Conservation (phyloP, 2,797 vertebrate genomes). For the Arremon aurantiirostris region DNA sequence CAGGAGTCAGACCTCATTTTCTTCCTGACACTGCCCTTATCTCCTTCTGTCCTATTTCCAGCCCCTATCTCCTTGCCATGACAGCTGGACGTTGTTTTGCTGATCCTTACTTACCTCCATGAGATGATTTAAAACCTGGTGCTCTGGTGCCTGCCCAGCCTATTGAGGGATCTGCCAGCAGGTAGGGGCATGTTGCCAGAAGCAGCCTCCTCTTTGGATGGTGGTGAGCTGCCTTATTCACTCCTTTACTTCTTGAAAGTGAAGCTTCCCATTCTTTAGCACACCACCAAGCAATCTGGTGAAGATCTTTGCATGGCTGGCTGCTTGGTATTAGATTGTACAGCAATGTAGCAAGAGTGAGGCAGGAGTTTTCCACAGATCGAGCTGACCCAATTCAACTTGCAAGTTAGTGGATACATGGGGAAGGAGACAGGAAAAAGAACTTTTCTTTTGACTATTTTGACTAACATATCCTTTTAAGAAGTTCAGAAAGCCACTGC, state of each 20-base stretch:
- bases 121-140: rapidly evolving
- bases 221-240: rapidly evolving
- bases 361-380: background rate
- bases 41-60: background rate
- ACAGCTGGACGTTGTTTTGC: background rate
- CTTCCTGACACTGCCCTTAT: background rate
- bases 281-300: background rate
- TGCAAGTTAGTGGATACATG: rapidly evolving
- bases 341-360: rapidly evolving
- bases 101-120: background rate
- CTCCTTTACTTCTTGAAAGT: background rate
- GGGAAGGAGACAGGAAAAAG: background rate
- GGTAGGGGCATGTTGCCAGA: rapidly evolving
- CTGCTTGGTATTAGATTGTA: background rate
- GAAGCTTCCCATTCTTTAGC: background rate
- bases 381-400: background rate
- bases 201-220: background rate
- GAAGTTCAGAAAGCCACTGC: background rate
- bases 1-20: background rate
- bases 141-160: background rate
- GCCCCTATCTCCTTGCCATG: background rate
- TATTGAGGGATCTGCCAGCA: background rate
- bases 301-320: background rate
- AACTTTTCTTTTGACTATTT: background rate
- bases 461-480: background rate